A percentile compares a stretch with the other conserved stretches of the same genome.
phyloP scores from a whole-genome alignment of 2,888 invertebrate genomes.

The Prenolepis imparis region DNA sequence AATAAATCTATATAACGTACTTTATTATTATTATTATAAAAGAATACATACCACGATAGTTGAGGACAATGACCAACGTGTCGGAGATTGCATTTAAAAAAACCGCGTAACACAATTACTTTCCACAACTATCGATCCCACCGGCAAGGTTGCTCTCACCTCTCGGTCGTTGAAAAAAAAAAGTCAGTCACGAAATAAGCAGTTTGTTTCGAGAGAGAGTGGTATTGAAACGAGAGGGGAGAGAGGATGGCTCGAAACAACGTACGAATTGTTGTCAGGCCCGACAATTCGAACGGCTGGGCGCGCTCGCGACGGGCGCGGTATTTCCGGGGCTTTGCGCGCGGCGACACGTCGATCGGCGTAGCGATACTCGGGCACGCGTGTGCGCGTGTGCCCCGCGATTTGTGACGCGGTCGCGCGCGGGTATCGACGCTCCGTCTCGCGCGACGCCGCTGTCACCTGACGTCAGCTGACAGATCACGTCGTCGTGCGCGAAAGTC shows the following conservation, averaged over 20 bases:
- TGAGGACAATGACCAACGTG: constrained; percentile 5
- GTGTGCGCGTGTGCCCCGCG: constrained; percentile 54
- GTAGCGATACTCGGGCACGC: constrained; percentile 69
- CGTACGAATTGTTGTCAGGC: constrained; percentile 73
- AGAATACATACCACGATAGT: neutral
- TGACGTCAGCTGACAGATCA: neutral
- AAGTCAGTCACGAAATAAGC: neutral
- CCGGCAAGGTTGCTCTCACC: neutral
- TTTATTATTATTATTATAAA: neutral
- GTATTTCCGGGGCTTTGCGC: constrained; percentile 84
- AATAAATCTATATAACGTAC: neutral
- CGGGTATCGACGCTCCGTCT: constrained; percentile 8
- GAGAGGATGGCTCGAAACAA: constrained; percentile 66
- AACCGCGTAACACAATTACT: constrained; percentile 7
- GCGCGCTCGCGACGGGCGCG: constrained; percentile 83
- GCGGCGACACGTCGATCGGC: constrained; percentile 77
- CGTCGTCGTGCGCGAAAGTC: neutral
- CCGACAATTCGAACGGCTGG: constrained; percentile 78
- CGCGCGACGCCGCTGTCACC: neutral
- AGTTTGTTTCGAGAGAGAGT: neutral
- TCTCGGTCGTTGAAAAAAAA: neutral
- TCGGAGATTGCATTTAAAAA: neutral
- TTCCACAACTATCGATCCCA: neutral
- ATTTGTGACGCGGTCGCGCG: constrained; percentile 66
- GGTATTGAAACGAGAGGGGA: neutral